These are phyloP conservation scores for Datnioides undecimradiatus DNA, from an alignment of 2,113 vertebrate species.

Conservation along the genomic window DNA sequence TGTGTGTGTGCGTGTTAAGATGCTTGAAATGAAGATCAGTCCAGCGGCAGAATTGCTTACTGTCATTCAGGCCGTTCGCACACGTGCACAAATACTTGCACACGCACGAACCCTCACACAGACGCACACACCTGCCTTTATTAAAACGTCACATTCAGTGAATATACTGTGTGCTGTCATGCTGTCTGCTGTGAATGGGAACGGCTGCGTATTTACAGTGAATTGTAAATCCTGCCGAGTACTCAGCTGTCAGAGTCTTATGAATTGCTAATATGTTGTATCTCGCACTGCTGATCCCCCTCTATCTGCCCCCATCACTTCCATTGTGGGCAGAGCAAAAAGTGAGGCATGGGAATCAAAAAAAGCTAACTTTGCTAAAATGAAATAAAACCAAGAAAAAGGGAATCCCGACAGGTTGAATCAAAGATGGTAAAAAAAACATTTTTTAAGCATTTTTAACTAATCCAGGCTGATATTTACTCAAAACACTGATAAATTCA, in stretches of 20 bases:
- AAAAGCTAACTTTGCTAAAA: conserved; percentile 32
- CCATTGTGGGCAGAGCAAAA: conserved; percentile 52
- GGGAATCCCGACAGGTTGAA: background rate
- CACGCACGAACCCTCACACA: conserved; percentile 8
- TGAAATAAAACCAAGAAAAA: conserved; percentile 29
- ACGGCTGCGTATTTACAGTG: conserved; percentile 79
- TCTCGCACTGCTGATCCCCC: conserved; percentile 64
- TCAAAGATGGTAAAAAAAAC: background rate
- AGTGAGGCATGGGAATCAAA: conserved; percentile 38
- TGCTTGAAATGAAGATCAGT: conserved; percentile 75
- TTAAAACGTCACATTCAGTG: conserved; percentile 80
- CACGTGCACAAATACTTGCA: conserved; percentile 19
- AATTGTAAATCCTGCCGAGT: conserved; percentile 79
- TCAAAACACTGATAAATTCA: background rate
- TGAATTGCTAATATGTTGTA: conserved; percentile 83
- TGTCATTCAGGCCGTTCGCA: conserved; percentile 72
- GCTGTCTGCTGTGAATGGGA: conserved; percentile 77
- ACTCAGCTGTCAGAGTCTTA: conserved; percentile 79
- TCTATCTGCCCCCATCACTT: conserved; percentile 61
- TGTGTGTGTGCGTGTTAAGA: conserved; percentile 49
- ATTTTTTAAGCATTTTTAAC: background rate
- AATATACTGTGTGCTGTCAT: conserved; percentile 78
- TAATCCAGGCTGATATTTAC: background rate
- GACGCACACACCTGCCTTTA: conserved; percentile 68
- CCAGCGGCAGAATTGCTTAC: conserved; percentile 75